Base-by-base conservation (phyloP, 2,797 vertebrate species). In the Oreochromis grahami region DNA sequence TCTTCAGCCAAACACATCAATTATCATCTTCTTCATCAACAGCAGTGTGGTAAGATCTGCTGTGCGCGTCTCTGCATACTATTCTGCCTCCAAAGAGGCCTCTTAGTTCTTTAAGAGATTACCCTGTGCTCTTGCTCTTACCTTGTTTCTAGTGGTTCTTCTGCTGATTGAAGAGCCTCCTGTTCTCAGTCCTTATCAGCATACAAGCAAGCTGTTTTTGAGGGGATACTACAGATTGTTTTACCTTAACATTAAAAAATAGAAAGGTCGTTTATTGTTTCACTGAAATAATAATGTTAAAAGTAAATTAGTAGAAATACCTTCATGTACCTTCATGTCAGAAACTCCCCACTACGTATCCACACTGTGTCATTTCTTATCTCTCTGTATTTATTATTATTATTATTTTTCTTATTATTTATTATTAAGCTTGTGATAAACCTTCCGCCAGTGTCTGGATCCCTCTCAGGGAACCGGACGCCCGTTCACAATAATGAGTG, bases 1-100 rank as follows among this genome's bases (percentile, higher is more conserved):
- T 55, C 24, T 26, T 55, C 24, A 26, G 4, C 12, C 1, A 0
- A 55, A 26, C 21, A 55, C 52, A 7, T 4, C 1, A 0, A 4
- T 55, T 55, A 55, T 55, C 52, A 26, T 55, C 52, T 55, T 14
- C 52, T 55, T 55, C 52, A 26, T 55, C 52, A 55, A 14, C 21
- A 2, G 52, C 52, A 55, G 12, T 3, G 52, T 55, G 2, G 52
- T 55, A 55, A 26, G 21, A 3, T 0, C 21, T 24, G 21, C 52
- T 0, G 3, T 43, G 41, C 34, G 8, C 34, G 8, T 36, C 34
- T 50, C 19, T n/a, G 48, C 48, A 51, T n/a, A 51, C n/a, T 53
- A 51, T 52, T 52, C 0, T 51, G 48, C 48, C 48, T 50, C 1
- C 48, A 50, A 19, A 50, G 48, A 51, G 50, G 50, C 19, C 19